These are phyloP conservation scores for Trachurus trachurus DNA, from an alignment of 2,797 vertebrate genomes.

Conservation along the genomic window DNA sequence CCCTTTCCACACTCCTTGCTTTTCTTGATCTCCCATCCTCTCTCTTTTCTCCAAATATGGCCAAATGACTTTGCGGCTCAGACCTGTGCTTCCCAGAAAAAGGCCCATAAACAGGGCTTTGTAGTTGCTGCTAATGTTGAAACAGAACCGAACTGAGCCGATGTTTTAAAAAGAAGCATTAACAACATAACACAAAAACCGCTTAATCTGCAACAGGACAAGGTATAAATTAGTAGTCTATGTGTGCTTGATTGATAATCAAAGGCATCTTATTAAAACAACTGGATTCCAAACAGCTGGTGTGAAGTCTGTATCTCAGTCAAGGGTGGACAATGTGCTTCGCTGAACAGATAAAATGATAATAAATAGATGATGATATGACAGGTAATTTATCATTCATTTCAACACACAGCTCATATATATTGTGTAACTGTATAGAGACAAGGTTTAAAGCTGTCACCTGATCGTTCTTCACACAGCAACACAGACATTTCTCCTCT, in stretches of 20 bases:
- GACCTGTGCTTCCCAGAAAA: slow-evolving; percentile 23
- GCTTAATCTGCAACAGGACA: neutral
- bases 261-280: slow-evolving; percentile 51
- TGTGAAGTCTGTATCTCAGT: slow-evolving; percentile 39
- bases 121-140: slow-evolving; percentile 20
- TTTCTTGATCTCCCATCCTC: slow-evolving; percentile 21
- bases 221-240: neutral
- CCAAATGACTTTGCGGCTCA: slow-evolving; percentile 22
- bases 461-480: neutral
- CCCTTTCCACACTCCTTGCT: neutral
- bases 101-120: slow-evolving; percentile 42
- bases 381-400: slow-evolving; percentile 54
- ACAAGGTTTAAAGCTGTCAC: neutral
- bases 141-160: slow-evolving; percentile 18
- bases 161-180: slow-evolving; percentile 11
- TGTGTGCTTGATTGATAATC: slow-evolving; percentile 36
- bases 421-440: neutral
- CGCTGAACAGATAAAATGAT: slow-evolving; percentile 42
- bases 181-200: neutral
- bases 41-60: slow-evolving; percentile 56
- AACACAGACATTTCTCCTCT: neutral
- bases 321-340: slow-evolving; percentile 33
- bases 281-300: slow-evolving; percentile 54
- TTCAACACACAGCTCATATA: neutral
- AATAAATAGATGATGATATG: slow-evolving; percentile 17